Evolutionary conservation across 2,888 invertebrate species (phyloP), one percentile per base, ranked within the genome.

Genomic region (Phyllotreta striolata): DNA sequence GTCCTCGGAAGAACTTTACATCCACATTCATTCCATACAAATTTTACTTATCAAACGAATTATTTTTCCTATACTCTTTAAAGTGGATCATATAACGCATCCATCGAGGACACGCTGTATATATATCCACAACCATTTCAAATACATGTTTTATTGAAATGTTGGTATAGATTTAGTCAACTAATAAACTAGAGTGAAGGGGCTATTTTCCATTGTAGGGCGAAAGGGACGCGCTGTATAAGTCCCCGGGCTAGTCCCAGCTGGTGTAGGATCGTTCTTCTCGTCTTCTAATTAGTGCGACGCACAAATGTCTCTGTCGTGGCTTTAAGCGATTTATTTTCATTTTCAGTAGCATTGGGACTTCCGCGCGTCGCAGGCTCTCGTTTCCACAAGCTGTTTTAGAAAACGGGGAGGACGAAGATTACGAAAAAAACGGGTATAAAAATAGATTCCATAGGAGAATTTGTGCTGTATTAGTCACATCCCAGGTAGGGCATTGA

Each of bases 281-380:
- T 60, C 60, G 60, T 46, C 44, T 60, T 52, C 60, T 60, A 60
- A 60, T 60, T 60, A 60, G 52, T 52, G 52, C 9, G 52, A 52
- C 60, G 60, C 52, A 60, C 60, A 60, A 60, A 60, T 60, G 60
- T 60, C 60, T 60, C 60, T 60, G 60, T 60, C 60, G 52, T 52
- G 60, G 60, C 60, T 37, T 60, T 52, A 60, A 54, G 38, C 52
- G 60, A 60, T 60, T 60, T 60, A 60, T 60, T 60, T 60, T 60
- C 60, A 52, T 52, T 60, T 60, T 60, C 52, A 60, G 52, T 24
- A 58, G 14, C 47, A 38, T 40, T 35, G 38, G 58, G 51, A 59
- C 13, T 35, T 38, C 24, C 24, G 24, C 24, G 24, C 24, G 24
- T 24, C 24, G 24, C 24, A 24, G 24, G 24, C 24, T 24, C 24